These are phyloP conservation scores for Myripristis jacobus DNA, from an alignment of 2,797 vertebrate species.

Conservation along the genomic window DNA sequence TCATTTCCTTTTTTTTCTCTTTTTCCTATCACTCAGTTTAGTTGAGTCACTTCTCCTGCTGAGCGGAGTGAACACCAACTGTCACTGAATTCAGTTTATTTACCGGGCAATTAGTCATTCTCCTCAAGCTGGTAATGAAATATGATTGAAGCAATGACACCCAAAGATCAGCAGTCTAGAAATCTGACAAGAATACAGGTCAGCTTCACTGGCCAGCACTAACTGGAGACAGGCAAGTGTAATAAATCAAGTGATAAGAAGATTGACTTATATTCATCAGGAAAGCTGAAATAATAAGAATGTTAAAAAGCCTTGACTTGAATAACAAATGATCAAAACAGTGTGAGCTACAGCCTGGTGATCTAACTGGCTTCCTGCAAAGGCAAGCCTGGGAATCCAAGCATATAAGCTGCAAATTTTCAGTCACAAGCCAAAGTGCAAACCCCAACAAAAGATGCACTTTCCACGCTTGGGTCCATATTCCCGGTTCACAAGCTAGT, in stretches of 20 bases:
- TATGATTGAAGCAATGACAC: slow-evolving; percentile 4
- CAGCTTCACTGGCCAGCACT: not conserved
- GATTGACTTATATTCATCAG: not conserved
- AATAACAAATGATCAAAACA: slow-evolving; percentile 46
- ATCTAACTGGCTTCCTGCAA: too few relatives aligned
- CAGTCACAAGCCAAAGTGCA: slow-evolving; percentile 1
- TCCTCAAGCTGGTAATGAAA: slow-evolving; percentile 1
- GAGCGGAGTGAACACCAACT: slow-evolving; percentile 2
- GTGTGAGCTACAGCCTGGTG: slow-evolving; percentile 32
- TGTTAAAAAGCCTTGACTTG: slow-evolving; percentile 29
- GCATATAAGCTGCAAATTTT: slow-evolving; percentile 17
- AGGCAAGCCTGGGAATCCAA: slow-evolving; percentile 28
- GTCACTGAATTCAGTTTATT: not conserved
- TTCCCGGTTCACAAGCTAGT: not conserved
- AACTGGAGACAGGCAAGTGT: slow-evolving; percentile 6
- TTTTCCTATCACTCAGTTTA: not conserved
- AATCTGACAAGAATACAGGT: not conserved
- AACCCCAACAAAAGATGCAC: slow-evolving; percentile 10
- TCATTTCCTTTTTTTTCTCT: not conserved
- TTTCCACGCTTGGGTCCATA: slow-evolving; percentile 19
- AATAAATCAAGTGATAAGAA: not conserved
- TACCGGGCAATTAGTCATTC: not conserved
- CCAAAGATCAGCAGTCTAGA: slow-evolving; percentile 1
- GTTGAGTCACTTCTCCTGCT: not conserved
- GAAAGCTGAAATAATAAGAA: slow-evolving; percentile 11